These are phyloP conservation scores for Malaclemys terrapin DNA, from an alignment of 2,113 vertebrate species.

Conservation along the genomic window DNA sequence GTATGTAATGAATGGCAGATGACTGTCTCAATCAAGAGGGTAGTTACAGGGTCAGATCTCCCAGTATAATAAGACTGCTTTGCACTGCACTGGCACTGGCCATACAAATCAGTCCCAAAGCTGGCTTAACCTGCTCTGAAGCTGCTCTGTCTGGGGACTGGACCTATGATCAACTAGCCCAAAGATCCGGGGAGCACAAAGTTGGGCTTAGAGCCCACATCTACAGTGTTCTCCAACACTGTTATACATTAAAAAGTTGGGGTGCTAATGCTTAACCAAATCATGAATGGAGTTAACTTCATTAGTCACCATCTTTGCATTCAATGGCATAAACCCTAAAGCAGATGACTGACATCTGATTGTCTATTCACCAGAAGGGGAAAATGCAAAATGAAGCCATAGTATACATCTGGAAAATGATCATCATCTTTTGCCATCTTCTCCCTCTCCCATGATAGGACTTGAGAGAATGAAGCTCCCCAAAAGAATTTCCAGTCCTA, in stretches of 20 bases:
- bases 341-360: not conserved
- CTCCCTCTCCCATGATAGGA: not conserved
- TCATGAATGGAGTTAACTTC: conserved; percentile 1
- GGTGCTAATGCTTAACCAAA: not conserved
- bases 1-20: not conserved
- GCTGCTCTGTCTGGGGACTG: not conserved
- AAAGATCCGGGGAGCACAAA: not conserved
- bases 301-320: not conserved
- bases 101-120: not conserved
- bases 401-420: not conserved
- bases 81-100: not conserved
- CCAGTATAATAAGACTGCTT: not conserved
- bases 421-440: not conserved
- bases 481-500: not conserved
- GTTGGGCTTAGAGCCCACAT: not conserved
- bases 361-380: not conserved
- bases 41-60: accelerated
- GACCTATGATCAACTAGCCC: not conserved
- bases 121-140: not conserved
- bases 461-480: not conserved
- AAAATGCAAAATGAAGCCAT: not conserved
- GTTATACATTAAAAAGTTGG: not conserved
- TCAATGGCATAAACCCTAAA: conserved; percentile 23
- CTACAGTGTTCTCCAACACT: not conserved
- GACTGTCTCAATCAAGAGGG: not conserved